Conservation (phyloP, 2,797 vertebrate genomes). For the Meda fulgida region DNA sequence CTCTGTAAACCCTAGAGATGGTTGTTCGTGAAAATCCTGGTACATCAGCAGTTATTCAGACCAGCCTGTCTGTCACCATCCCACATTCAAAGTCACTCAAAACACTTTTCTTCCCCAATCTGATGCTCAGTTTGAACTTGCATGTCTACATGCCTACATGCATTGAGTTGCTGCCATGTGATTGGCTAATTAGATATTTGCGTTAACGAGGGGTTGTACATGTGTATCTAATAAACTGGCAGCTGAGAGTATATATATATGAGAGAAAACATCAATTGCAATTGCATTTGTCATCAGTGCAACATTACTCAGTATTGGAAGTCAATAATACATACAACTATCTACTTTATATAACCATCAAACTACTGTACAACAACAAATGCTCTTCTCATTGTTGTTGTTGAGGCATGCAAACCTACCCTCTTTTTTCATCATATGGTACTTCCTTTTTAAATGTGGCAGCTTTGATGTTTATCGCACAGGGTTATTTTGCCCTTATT, state of each 20-base stretch:
- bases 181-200: background rate
- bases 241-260: background rate
- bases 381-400: constrained; percentile 19
- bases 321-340: constrained; percentile 11
- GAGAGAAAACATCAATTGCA: background rate
- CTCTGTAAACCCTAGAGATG: no score
- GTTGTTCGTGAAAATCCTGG: no score
- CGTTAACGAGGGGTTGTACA: background rate
- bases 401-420: constrained; percentile 30
- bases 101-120: background rate
- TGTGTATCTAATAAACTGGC: background rate
- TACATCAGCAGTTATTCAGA: background rate
- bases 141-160: background rate
- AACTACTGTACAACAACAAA: constrained; percentile 14
- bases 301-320: background rate
- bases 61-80: background rate
- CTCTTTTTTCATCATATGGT: constrained; percentile 28
- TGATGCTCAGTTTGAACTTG: background rate
- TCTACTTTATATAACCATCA: background rate
- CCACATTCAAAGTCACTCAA: background rate
- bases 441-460: constrained; percentile 51
- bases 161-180: background rate
- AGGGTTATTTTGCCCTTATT: constrained; percentile 67
- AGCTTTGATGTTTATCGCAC: constrained; percentile 52
- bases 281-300: background rate